These are phyloP conservation scores for Coreoperca whiteheadi DNA, from an alignment of 2,113 vertebrate species.

Conservation along the genomic window DNA sequence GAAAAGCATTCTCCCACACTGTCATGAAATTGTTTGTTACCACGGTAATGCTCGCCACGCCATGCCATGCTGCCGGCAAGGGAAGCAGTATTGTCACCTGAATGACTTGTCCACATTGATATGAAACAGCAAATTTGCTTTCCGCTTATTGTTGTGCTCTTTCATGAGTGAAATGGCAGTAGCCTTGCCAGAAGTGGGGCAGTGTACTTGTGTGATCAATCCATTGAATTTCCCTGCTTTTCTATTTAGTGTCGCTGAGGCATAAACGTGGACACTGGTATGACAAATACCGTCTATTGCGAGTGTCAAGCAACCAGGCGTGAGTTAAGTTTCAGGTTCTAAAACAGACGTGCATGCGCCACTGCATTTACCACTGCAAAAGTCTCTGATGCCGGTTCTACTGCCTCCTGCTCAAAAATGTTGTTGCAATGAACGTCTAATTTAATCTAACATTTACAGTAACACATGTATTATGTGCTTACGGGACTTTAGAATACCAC, in stretches of 20 bases:
- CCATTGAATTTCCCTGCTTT: background rate
- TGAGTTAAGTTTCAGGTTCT: background rate
- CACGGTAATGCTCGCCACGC: too few relatives aligned
- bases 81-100: too few relatives aligned
- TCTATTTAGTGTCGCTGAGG: background rate
- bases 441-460: conserved; percentile 33
- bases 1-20: too few relatives aligned
- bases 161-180: too few relatives aligned
- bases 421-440: background rate
- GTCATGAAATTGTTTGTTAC: too few relatives aligned
- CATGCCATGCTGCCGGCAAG: too few relatives aligned
- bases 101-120: too few relatives aligned
- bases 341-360: conserved; percentile 12
- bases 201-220: too few relatives aligned
- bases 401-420: conserved; percentile 15
- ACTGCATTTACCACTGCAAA: background rate
- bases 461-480: background rate
- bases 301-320: background rate
- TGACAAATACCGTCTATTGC: conserved; percentile 18
- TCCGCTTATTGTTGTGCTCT: too few relatives aligned
- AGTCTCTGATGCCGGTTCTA: background rate
- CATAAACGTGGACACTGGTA: conserved; percentile 14
- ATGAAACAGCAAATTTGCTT: too few relatives aligned
- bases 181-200: too few relatives aligned
- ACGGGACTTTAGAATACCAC: conserved; percentile 13